phyloP scores from a whole-genome alignment of 2,797 vertebrate species.

The Lateolabrax maculatus region DNA sequence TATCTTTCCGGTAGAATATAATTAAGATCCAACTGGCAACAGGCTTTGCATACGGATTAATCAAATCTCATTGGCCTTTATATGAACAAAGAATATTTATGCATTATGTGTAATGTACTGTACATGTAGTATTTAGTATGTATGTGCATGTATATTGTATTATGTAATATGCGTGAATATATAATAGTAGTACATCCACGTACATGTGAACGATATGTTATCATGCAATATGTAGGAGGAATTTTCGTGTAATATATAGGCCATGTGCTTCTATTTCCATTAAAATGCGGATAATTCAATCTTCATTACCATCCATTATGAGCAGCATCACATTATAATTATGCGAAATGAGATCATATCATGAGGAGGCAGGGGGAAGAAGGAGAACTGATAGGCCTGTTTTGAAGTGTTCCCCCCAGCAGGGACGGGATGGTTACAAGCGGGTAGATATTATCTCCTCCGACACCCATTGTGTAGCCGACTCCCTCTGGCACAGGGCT shows the following conservation, averaged over 20 bases:
- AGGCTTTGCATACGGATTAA: constrained; percentile 2
- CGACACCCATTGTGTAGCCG: constrained; percentile 64
- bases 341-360: constrained; percentile 71
- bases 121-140: constrained; percentile 1
- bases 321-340: constrained; percentile 59
- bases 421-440: constrained; percentile 61
- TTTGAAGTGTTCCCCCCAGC: constrained; percentile 47
- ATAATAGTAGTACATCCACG: neutral
- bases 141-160: neutral
- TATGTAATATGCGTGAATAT: constrained; percentile 15
- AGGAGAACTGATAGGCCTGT: constrained; percentile 50
- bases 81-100: constrained; percentile 9
- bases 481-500: constrained; percentile 58
- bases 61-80: neutral
- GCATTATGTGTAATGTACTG: constrained; percentile 6
- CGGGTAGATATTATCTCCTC: constrained; percentile 69
- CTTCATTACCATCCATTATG: constrained; percentile 67
- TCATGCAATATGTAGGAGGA: constrained; percentile 31
- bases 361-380: constrained; percentile 39
- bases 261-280: constrained; percentile 35
- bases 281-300: constrained; percentile 61
- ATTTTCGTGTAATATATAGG: constrained; percentile 40
- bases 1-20: constrained; percentile 26
- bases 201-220: constrained; percentile 37
- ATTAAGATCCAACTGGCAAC: constrained; percentile 33